Percentiles rank a stretch among this genome's conserved stretches.
Conservation (phyloP, 1,140 invertebrate genomes). For the Papilio dardanus region DNA sequence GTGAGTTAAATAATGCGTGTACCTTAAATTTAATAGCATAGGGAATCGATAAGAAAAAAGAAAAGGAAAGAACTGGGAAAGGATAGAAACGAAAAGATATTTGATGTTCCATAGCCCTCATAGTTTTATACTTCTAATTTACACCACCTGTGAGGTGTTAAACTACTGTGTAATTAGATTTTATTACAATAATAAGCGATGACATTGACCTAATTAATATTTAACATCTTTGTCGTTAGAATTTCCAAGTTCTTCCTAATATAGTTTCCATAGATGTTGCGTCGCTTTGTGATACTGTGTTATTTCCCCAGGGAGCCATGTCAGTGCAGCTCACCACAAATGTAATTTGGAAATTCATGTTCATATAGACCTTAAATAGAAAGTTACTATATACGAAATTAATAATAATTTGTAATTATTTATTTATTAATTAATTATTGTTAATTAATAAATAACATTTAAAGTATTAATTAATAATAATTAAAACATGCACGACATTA, state of each 20-base stretch:
- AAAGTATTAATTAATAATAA: too few relatives aligned
- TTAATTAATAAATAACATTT: too few relatives aligned
- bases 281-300: constrained; percentile 35
- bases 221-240: background rate
- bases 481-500: too few relatives aligned
- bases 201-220: background rate
- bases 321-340: constrained; percentile 30
- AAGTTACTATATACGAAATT: background rate
- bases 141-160: too few relatives aligned
- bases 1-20: background rate
- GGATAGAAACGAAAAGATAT: too few relatives aligned
- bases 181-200: background rate
- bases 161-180: background rate
- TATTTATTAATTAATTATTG: too few relatives aligned
- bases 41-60: background rate
- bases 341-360: constrained; percentile 33
- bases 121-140: too few relatives aligned
- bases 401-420: too few relatives aligned
- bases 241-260: background rate
- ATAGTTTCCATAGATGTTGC: constrained; percentile 17
- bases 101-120: too few relatives aligned
- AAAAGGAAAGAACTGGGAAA: background rate
- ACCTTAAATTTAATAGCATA: background rate
- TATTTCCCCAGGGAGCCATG: constrained; percentile 32
- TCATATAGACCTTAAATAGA: background rate